Percentiles rank a stretch among this genome's conserved stretches.
phyloP scores from a whole-genome alignment of 2,797 vertebrate genomes.

The Tadarida brasiliensis region DNA sequence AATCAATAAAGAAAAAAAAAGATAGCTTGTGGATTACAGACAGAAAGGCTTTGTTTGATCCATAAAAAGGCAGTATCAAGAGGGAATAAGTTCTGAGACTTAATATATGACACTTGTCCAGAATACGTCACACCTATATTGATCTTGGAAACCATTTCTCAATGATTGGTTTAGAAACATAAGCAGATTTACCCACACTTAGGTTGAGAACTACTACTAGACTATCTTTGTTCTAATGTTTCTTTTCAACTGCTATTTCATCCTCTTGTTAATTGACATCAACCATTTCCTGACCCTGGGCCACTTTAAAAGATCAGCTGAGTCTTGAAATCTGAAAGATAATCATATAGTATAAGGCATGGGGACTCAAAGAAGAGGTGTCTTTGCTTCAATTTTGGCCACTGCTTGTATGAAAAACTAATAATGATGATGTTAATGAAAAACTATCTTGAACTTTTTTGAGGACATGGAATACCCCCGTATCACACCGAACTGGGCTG shows the following conservation, averaged over 20 bases:
- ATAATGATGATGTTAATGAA: not conserved
- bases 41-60: not conserved
- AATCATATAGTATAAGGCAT: not conserved
- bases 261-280: not conserved
- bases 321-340: conserved; percentile 8
- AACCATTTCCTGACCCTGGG: not conserved
- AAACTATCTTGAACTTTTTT: not conserved
- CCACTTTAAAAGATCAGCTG: not conserved
- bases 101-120: not conserved
- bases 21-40: not conserved
- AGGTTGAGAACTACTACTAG: not conserved
- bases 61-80: not conserved
- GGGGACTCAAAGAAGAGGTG: not conserved
- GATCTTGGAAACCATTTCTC: not conserved
- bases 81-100: not conserved
- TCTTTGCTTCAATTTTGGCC: conserved; percentile 31
- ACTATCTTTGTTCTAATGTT: conserved; percentile 11
- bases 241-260: not conserved
- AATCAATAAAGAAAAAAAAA: not conserved
- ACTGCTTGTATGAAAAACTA: not conserved
- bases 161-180: not conserved
- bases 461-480: not conserved
- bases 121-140: not conserved
- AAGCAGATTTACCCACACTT: not conserved
- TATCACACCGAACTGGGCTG: not conserved